Evolutionary conservation across 1,140 invertebrate species (phyloP).

Genomic region (Hylyphantes graminicola): DNA sequence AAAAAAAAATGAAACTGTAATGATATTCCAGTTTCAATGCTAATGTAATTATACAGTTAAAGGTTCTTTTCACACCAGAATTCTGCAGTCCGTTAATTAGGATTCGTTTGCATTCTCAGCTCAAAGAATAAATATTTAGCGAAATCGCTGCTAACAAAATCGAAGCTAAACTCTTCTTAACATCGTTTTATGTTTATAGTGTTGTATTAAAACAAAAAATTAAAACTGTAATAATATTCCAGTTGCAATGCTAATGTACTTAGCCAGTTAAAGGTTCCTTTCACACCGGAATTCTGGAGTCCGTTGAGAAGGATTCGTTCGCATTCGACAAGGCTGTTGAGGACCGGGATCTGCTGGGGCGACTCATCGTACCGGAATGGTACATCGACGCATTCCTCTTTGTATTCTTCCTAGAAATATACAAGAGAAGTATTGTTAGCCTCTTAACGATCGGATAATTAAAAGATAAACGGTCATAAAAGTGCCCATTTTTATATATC

Average conservation of each 20-base stretch:
- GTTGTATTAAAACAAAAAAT: too few relatives aligned
- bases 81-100: constrained; percentile 27
- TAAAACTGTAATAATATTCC: too few relatives aligned
- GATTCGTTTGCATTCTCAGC: constrained; percentile 17
- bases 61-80: constrained; percentile 43
- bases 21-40: neutral
- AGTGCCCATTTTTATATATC: too few relatives aligned
- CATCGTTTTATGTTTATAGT: too few relatives aligned
- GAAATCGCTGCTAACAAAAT: too few relatives aligned
- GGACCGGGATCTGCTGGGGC: constrained; percentile 1
- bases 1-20: too few relatives aligned
- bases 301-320: constrained; percentile 33
- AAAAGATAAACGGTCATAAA: too few relatives aligned
- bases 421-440: neutral
- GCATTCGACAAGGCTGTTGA: constrained; percentile 1
- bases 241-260: constrained; percentile 25
- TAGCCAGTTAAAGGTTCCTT: constrained; percentile 44
- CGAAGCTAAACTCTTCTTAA: too few relatives aligned
- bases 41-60: constrained; percentile 44
- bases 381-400: constrained; percentile 52
- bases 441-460: too few relatives aligned
- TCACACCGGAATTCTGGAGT: constrained; percentile 41
- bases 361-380: constrained; percentile 50
- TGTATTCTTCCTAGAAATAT: constrained; percentile 55
- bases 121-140: too few relatives aligned